Evolutionary conservation across 2,888 invertebrate genomes (phyloP), one percentile per base, ranked within the genome.

Genomic region (Eristalis intricaria): DNA sequence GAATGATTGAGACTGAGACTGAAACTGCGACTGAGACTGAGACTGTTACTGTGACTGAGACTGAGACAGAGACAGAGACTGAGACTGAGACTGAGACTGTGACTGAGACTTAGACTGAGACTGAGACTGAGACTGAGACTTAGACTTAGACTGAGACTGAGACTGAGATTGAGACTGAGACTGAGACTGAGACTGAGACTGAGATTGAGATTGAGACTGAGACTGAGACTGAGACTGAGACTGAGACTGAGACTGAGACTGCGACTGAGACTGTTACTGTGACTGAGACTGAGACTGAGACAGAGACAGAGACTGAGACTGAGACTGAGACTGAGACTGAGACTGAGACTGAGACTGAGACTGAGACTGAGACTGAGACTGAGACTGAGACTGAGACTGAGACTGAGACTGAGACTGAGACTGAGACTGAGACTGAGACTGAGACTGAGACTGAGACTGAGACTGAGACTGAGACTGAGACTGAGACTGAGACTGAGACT

Each of bases 121-220:
- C 61, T 61, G 61, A 23, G 61, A 61, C 61, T 61, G 61, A 61
- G 61, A 61, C 61, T 61, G 61, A 61, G 61, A 61, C 61, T 61
- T 8, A 61, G 61, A 26, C 26, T 26, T 8, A 26, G 61, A 61
- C 61, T 61, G 61, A 61, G 61, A 61, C 61, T 61, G 61, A 61
- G 61, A 61, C 61, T 61, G 61, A 61, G 61, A 61, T 23, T 61
- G 61, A 61, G 61, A 26, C 26, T 26, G 3, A 26, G 26, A 1
- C 1, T 1, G 26, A 2, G 26, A 26, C 61, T 61, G 61, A 61
- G 61, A 61, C 61, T 61, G 61, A 61, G 61, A 26, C 26, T 26
- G 3, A 26, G 26, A 1, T 2, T 1, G 26, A 2, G 26, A 26
- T 26, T 3, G n/a, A n/a, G 61, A 61, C 61, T 61, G 61, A 61